Conservation (phyloP, 2,888 invertebrate genomes). For the Strigamia crassipes region DNA sequence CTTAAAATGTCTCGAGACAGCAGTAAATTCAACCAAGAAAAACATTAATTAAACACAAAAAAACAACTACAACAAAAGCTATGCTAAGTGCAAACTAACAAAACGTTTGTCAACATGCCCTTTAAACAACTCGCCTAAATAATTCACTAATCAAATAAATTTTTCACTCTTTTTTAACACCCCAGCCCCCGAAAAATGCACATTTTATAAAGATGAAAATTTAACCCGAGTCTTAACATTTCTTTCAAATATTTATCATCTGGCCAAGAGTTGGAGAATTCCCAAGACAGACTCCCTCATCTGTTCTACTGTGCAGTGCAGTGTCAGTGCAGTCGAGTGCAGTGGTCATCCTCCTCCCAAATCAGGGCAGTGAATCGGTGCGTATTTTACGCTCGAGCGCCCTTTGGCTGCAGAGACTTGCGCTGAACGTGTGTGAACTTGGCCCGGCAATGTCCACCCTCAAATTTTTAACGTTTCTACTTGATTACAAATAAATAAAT, state of each 20-base stretch:
- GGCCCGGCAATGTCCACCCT: too few relatives aligned
- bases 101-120: too few relatives aligned
- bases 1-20: too few relatives aligned
- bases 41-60: too few relatives aligned
- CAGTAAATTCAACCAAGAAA: too few relatives aligned
- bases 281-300: constrained; percentile 6
- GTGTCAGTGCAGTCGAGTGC: constrained; percentile 38
- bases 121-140: background rate
- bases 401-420: constrained; percentile 30
- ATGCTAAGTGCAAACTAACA: too few relatives aligned
- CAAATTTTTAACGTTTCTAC: too few relatives aligned
- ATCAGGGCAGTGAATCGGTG: constrained; percentile 40
- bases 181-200: background rate
- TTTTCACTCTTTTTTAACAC: too few relatives aligned
- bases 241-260: constrained; percentile 26
- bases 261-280: constrained; percentile 31
- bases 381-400: constrained; percentile 42
- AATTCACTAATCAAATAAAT: background rate
- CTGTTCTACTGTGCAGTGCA: constrained; percentile 22
- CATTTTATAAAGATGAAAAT: background rate
- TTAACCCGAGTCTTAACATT: constrained; percentile 6
- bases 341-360: constrained; percentile 42
- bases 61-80: too few relatives aligned
- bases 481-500: too few relatives aligned
- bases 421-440: background rate